Base-by-base conservation (phyloP, 2,797 vertebrate genomes). In the Clarias laeviceps region DNA sequence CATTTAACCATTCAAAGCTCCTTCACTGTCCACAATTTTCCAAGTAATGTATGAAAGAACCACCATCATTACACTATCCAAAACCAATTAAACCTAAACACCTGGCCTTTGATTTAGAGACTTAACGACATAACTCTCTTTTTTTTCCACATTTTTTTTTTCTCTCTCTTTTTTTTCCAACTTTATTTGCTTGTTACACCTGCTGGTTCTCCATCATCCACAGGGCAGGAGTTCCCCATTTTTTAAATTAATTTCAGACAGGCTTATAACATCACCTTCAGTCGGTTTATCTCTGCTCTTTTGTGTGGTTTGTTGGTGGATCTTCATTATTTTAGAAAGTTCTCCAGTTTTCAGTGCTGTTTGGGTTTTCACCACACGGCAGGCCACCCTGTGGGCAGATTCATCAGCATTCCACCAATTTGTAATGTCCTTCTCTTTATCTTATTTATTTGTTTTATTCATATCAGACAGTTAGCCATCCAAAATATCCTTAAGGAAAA, bases 281-380 rank as follows among this genome's bases (percentile, higher is more conserved):
- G 6, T 24, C 29, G 20, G 27, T 77, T 15, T 12, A 6, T 56
- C 56, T 76, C 45, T 74, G 24, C n/a, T 74, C 45, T 50, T 74
- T 54, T 76, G n/a, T 18, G 22, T 57, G 27, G 54, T 20, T 32
- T 77, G 50, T 57, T 57, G 5, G 74, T 57, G 54, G 54, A 64
- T 34, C 15, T 79, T 14, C 34, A 40, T 79, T 32, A 57, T 57
- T 76, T 8, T 20, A 18, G 92, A 94, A 91, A 93, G 90, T 90
- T 94, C 91, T 90, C 87, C 81, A 89, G 92, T 91, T 93, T n/a
- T 92, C 94, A 93, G 0, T 93, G 93, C 93, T 94, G 93, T 57
- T 57, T 32, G 27, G 27, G 73, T 89, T 94, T 24, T 72, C 83
- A 82, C 73, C 17, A 29, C 65, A 77, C 37, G 81, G 66, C 86